phyloP scores from a whole-genome alignment of 2,888 invertebrate genomes.

The Tenthredo livida region DNA sequence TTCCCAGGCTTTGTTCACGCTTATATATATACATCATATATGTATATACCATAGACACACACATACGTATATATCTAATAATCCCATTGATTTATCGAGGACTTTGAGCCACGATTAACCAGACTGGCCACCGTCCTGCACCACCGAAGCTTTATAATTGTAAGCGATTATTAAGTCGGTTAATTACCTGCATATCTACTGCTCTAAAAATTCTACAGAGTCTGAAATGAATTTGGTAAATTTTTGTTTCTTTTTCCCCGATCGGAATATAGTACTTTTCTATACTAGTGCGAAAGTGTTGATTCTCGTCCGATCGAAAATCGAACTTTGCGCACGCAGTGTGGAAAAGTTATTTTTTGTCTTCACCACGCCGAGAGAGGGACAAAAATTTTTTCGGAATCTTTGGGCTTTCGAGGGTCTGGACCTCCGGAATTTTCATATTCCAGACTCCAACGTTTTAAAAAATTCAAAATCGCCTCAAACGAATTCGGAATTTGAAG shows the following conservation, averaged over 20 bases:
- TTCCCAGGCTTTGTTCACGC: constrained; percentile 58
- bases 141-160: constrained; percentile 67
- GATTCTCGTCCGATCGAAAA: too few species aligned
- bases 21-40: constrained; percentile 37
- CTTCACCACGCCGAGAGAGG: too few species aligned
- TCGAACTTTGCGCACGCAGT: too few species aligned
- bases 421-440: not conserved
- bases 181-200: constrained; percentile 54
- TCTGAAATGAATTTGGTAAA: not conserved
- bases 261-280: too few species aligned
- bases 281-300: too few species aligned
- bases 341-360: too few species aligned
- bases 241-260: too few species aligned
- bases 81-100: constrained; percentile 69
- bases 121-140: not conserved
- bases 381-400: too few species aligned
- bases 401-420: not conserved
- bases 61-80: constrained; percentile 54
- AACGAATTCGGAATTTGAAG: too few species aligned
- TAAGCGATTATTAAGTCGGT: constrained; percentile 63
- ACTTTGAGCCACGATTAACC: constrained; percentile 68
- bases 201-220: not conserved
- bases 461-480: too few species aligned
- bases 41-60: not conserved
- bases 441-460: too few species aligned